Conservation (phyloP, 2,797 vertebrate species). For the Varecia variegata region DNA sequence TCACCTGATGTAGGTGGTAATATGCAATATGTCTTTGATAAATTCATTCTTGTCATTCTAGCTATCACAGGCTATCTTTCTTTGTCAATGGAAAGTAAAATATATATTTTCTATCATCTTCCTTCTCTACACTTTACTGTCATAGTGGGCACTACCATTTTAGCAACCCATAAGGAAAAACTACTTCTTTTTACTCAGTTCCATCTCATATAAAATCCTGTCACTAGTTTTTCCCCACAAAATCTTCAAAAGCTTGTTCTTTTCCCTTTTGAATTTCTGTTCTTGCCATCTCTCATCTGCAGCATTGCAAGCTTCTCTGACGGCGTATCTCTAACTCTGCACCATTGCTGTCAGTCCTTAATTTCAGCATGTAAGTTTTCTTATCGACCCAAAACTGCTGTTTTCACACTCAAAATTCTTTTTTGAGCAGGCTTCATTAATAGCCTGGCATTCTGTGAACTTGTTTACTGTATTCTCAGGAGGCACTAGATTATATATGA, state of each 20-base stretch:
- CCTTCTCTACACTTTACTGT: background rate
- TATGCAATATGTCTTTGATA: background rate
- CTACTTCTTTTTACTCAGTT: background rate
- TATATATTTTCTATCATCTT: background rate
- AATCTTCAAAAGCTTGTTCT: background rate
- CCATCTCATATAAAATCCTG: background rate
- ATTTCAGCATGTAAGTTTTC: background rate
- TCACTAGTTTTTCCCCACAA: background rate
- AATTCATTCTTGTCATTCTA: background rate
- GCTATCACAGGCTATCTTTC: background rate
- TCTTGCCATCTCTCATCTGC: background rate
- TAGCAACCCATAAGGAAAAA: background rate
- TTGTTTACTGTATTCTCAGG: background rate
- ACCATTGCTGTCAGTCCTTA: background rate
- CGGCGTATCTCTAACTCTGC: background rate
- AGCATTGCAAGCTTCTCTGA: background rate
- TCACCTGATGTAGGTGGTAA: background rate
- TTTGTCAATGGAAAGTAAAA: background rate
- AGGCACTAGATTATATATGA: background rate
- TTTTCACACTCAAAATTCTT: background rate
- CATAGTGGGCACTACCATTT: background rate
- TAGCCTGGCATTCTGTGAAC: background rate
- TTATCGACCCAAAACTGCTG: background rate
- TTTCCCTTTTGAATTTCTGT: conserved; percentile 1
- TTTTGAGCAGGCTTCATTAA: background rate